Percentiles rank a stretch among this genome's conserved stretches.
Evolutionary conservation across 2,888 invertebrate species (phyloP).

Genomic region (Isoperla grammatica): DNA sequence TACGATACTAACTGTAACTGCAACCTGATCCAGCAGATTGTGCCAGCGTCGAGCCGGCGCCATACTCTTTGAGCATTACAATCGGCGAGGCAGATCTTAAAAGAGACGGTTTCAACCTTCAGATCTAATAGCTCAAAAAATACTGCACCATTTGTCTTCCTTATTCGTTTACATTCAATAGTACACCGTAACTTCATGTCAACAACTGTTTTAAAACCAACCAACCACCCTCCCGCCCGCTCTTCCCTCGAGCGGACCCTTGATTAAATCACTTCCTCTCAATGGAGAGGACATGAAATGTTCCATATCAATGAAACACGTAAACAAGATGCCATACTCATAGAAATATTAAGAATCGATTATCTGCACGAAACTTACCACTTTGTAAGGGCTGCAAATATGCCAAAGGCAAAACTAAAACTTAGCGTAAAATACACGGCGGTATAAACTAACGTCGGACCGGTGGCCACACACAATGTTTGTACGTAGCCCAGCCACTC

Average conservation of each 20-base stretch:
- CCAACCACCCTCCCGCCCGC: neutral
- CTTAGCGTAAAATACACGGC: no score
- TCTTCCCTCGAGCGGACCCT: neutral
- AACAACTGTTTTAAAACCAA: neutral
- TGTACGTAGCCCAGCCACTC: neutral
- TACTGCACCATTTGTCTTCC: constrained; percentile 20
- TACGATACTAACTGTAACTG: constrained; percentile 26
- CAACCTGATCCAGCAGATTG: constrained; percentile 20
- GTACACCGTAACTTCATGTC: constrained; percentile 9
- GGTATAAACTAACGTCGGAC: neutral
- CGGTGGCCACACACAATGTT: no score
- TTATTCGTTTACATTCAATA: neutral
- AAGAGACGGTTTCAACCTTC: neutral
- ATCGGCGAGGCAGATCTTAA: neutral
- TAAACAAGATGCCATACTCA: neutral
- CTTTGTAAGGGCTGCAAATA: no score
- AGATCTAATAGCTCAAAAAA: constrained; percentile 21
- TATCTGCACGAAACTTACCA: no score
- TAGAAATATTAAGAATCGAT: no score
- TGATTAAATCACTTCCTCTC: constrained; percentile 1
- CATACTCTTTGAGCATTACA: neutral
- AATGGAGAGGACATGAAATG: neutral
- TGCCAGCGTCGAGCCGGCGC: neutral
- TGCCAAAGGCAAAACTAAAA: no score
- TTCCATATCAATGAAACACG: neutral